A percentile compares a stretch with the other conserved stretches of the same genome.
Conservation (phyloP, 2,113 vertebrate genomes). For the Fukomys damarensis region DNA sequence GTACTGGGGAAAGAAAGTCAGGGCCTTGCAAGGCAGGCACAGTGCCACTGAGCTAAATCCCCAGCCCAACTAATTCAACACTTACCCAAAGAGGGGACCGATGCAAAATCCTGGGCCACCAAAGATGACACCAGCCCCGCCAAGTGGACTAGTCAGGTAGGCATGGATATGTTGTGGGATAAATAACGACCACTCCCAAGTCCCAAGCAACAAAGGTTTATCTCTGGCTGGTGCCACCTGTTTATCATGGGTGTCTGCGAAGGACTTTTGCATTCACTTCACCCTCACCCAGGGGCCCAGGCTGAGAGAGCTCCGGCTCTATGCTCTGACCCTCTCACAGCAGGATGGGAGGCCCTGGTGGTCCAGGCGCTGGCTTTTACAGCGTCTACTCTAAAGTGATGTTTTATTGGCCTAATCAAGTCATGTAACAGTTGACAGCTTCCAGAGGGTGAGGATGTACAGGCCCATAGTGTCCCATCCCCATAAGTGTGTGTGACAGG, state of each 20-base stretch:
- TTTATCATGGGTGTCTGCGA: background rate
- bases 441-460: background rate
- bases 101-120: background rate
- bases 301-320: background rate
- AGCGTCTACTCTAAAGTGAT: background rate
- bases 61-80: no score
- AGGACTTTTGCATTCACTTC: background rate
- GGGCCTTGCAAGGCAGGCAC: no score
- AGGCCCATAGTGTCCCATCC: background rate
- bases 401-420: background rate
- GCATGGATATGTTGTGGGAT: no score
- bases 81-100: background rate
- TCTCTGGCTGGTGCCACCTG: background rate
- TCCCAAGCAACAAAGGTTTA: background rate
- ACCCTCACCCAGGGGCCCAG: background rate
- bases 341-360: background rate
- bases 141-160: background rate
- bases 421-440: background rate
- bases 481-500: background rate
- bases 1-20: no score
- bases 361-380: background rate
- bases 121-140: background rate
- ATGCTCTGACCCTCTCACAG: background rate
- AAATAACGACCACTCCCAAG: no score
- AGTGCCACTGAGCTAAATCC: no score